Base-by-base conservation (phyloP, 2,797 vertebrate genomes). In the Etheostoma nigrum region DNA sequence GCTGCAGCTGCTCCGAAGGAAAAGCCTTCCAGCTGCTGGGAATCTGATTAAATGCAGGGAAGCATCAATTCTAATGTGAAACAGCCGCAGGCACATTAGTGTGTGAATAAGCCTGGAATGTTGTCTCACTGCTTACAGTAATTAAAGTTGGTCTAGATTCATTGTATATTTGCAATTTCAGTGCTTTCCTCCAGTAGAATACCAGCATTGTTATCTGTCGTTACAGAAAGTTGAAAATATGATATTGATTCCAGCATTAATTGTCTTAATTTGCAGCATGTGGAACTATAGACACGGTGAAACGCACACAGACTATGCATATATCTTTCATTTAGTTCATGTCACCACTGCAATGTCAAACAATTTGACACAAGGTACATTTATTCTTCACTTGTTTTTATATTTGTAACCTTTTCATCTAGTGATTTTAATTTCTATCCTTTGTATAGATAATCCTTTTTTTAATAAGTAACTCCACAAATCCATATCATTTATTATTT, bases 21-120 rank as follows among this genome's bases (percentile, higher is more conserved):
- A 76, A 67, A 72, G n/a, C 10, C 72, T 30, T 45, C 15, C 33
- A 30, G 57, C 57, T 47, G 72, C 48, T 45, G 47, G 49, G 19
- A 45, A 27, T 36, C 11, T n/a, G 15, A 68, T 1, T 45, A 48
- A 30, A 48, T 11, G 40, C 21, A 15, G 2, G 44, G n/a, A 44
- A 11, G 25, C 19, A 36, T 44, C 42, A 3, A 40, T 47, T 40
- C 36, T 40, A 40, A 11, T 40, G 10, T 40, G 36, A 40, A 40
- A 11, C 36, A 40, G 36, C 36, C 36, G 10, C 3, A 40, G 10
- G 36, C 36, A 11, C 36, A 40, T 10, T 11, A 40, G 36, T 40
- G 11, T 40, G 3, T 40, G 11, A 40, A 40, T 40, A 40, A 40
- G 3, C 36, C 36, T 40, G 36, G 10, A 40, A 40, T 40, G 36